Evolutionary conservation across 1,140 invertebrate genomes (phyloP).

Genomic region (Melitaea cinxia): DNA sequence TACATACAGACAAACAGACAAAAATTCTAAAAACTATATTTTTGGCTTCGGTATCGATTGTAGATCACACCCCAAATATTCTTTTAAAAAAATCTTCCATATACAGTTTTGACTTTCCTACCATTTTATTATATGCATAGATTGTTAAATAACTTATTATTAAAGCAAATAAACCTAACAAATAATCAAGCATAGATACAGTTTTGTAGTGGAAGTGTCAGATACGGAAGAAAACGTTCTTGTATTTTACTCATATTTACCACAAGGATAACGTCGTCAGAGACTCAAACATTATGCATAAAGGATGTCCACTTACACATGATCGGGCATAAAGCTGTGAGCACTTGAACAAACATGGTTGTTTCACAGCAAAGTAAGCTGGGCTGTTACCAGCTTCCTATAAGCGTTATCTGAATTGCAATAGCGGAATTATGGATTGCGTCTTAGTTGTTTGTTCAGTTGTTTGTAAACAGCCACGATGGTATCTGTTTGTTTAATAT

Average conservation of each 20-base stretch:
- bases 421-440: slow-evolving; percentile 12
- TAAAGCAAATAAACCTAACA: too few relatives aligned
- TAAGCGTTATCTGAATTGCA: slow-evolving; percentile 22
- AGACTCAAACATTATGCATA: slow-evolving; percentile 16
- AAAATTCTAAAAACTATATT: too few relatives aligned
- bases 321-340: slow-evolving; percentile 9
- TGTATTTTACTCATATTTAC: background rate
- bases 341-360: slow-evolving; percentile 28
- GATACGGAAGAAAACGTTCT: background rate
- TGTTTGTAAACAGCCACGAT: slow-evolving; percentile 8
- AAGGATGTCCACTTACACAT: slow-evolving; percentile 25
- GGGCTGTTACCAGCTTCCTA: slow-evolving; percentile 10
- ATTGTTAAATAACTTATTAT: too few relatives aligned
- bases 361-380: slow-evolving; percentile 21
- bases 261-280: background rate
- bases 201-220: background rate
- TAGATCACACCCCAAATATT: too few relatives aligned
- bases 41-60: too few relatives aligned
- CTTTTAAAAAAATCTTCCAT: too few relatives aligned
- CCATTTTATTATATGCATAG: too few relatives aligned
- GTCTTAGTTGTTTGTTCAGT: slow-evolving; percentile 13
- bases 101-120: too few relatives aligned
- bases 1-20: too few relatives aligned
- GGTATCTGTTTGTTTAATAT: slow-evolving; percentile 6
- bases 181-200: too few relatives aligned